Evolutionary conservation across 2,113 vertebrate genomes (phyloP).

Genomic region (Castor canadensis): DNA sequence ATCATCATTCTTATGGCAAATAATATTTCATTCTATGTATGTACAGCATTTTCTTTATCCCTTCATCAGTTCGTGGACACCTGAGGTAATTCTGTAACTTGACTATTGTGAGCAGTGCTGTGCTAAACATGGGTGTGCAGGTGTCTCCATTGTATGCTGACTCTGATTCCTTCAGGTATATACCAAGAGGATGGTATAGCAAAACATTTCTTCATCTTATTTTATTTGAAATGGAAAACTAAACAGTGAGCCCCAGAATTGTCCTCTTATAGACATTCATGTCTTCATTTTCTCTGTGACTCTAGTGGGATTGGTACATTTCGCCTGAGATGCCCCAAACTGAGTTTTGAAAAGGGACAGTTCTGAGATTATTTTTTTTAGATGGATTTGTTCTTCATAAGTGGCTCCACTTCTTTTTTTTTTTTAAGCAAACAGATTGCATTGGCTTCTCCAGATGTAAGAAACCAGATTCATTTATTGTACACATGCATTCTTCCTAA

Average conservation of each 20-base stretch:
- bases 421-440: constrained; percentile 19
- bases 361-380: neutral
- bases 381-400: constrained; percentile 6
- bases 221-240: constrained; percentile 59
- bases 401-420: neutral
- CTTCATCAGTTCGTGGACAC: no score
- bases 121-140: no score
- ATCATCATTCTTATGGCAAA: no score
- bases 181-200: no score
- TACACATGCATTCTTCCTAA: neutral
- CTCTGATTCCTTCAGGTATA: no score
- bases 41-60: no score
- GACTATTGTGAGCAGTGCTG: no score
- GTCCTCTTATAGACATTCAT: neutral
- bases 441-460: neutral
- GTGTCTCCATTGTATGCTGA: no score
- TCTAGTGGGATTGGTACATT: neutral
- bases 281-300: constrained; percentile 43
- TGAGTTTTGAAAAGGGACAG: neutral
- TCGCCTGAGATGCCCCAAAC: neutral
- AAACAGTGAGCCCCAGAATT: neutral
- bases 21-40: no score
- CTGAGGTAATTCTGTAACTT: no score
- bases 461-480: neutral
- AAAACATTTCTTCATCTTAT: neutral